Conservation (phyloP, 2,888 invertebrate genomes). For the Horisme vitalbata region DNA sequence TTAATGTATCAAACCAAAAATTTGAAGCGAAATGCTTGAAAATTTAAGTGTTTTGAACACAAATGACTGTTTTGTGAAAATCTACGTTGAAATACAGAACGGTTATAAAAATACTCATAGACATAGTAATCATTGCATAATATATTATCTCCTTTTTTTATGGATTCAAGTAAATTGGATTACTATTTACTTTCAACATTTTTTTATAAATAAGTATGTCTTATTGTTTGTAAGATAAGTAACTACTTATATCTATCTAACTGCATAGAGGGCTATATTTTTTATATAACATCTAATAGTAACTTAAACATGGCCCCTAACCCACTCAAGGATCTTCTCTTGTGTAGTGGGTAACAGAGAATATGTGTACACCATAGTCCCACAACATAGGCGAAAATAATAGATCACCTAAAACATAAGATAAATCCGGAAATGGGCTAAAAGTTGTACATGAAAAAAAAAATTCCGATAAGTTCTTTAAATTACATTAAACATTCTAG, state of each 20-base stretch:
- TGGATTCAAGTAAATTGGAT: conserved; percentile 8
- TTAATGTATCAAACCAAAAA: conserved; percentile 80
- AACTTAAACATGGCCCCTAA: no score
- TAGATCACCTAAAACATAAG: no score
- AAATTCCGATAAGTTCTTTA: no score
- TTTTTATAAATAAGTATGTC: background rate
- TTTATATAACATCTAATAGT: no score
- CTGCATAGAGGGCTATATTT: background rate
- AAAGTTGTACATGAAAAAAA: no score
- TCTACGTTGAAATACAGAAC: conserved; percentile 69
- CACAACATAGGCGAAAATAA: no score
- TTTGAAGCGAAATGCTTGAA: conserved; percentile 80
- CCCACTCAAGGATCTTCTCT: no score
- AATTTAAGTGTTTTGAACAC: conserved; percentile 82
- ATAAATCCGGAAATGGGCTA: no score
- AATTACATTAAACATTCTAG: no score
- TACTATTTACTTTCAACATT: conserved; percentile 1
- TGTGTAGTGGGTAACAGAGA: no score
- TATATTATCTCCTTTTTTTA: conserved; percentile 30
- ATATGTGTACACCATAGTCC: no score
- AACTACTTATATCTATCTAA: background rate
- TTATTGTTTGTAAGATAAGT: conserved; percentile 5
- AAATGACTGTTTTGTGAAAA: conserved; percentile 57
- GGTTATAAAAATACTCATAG: conserved; percentile 75
- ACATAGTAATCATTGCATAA: conserved; percentile 48